Evolutionary conservation across 2,113 vertebrate species (phyloP), one percentile per base, ranked within the genome.

Genomic region (Salvator merianae): DNA sequence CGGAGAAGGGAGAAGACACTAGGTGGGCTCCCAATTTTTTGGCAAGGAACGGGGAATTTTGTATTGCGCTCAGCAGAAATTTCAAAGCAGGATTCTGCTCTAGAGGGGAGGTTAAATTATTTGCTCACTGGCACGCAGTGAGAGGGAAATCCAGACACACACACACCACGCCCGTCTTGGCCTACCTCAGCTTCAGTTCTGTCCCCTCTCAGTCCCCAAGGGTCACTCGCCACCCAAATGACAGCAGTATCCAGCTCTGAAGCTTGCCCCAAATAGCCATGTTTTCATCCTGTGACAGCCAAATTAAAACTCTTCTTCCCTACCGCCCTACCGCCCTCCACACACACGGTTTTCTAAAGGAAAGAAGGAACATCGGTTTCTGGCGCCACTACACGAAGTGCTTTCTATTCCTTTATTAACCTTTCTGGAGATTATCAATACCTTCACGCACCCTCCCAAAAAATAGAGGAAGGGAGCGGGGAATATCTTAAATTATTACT

Each of bases 1-100:
- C 43, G 6, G 2, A 47, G 55, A 13, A 14, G 14, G 40, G 12
- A 50, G 55, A 30, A 43, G 83, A 68, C 70, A 62, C 47, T 82
- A 13, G 75, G 34, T n/a, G 26, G 50, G 82, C 50, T 34, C 79
- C 65, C n/a, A n/a, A n/a, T n/a, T n/a, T n/a, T 66, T 83, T 82
- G 32, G 76, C 20, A 3, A 87, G 68, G 36, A 22, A 47, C 36
- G 18, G 79, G 13, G 10, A 43, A 24, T 43, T 73, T 62, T 86
- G 50, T 53, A 12, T 18, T 28, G 38, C 66, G 84, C 30, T 86
- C 77, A 62, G 7, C 0, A 38, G 83, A 77, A 10, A 40, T 32
- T 43, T 73, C 53, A 70, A 40, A 3, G 1, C 30, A 1, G 68
- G 36, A 1, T 47, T 3, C 38, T 32, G 62, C 12, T 26, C 30